A percentile compares a stretch with the other conserved stretches of the same genome.
Evolutionary conservation across 2,888 invertebrate genomes (phyloP).

Genomic region (Chalcis sispes): DNA sequence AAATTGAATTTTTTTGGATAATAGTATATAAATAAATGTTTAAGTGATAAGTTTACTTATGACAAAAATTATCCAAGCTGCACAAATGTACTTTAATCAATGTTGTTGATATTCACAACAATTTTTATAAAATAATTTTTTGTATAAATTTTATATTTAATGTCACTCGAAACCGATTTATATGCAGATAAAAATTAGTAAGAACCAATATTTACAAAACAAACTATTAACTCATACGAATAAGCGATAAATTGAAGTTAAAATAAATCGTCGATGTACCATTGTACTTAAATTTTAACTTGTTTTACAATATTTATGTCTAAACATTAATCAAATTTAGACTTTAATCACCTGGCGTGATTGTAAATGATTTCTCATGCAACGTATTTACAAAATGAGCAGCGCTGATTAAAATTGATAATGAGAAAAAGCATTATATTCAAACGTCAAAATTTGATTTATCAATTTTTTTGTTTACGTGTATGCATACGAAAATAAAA

Average conservation of each 20-base stretch:
- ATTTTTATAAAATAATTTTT: background rate
- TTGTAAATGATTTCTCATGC: background rate
- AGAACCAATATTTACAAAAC: too few species aligned
- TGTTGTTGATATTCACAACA: too few species aligned
- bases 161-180: too few species aligned
- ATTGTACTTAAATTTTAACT: constrained; percentile 25
- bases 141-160: too few species aligned
- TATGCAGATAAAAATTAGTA: too few species aligned
- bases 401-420: too few species aligned
- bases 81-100: constrained; percentile 24
- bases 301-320: constrained; percentile 10
- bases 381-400: background rate
- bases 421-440: background rate
- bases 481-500: too few species aligned
- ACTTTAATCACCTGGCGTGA: constrained; percentile 25
- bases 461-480: background rate
- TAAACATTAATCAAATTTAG: constrained; percentile 2
- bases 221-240: too few species aligned
- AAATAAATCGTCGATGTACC: too few species aligned
- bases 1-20: too few species aligned
- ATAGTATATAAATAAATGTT: too few species aligned
- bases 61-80: background rate
- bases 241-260: too few species aligned
- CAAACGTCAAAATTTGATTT: background rate
- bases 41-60: constrained; percentile 10